Evolutionary conservation across 2,113 vertebrate genomes (phyloP).

Genomic region (Felis chaus): DNA sequence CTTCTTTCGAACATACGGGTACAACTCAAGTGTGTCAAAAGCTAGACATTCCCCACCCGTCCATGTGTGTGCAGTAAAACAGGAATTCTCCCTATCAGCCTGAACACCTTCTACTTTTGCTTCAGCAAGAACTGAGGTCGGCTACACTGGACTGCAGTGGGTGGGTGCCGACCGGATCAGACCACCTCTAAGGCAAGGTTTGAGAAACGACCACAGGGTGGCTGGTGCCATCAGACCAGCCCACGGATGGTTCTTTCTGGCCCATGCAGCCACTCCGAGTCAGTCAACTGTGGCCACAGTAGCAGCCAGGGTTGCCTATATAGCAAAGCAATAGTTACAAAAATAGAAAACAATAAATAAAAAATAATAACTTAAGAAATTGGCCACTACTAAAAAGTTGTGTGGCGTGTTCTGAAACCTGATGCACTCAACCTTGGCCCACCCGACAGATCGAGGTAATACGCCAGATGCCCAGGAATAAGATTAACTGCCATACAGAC

Average conservation of each 20-base stretch:
- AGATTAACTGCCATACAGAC: neutral
- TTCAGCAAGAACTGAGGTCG: neutral
- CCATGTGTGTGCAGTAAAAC: neutral
- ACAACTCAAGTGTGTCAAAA: neutral
- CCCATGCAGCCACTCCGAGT: neutral
- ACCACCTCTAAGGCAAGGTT: too few relatives aligned
- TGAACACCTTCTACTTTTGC: neutral
- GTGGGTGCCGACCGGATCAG: too few relatives aligned
- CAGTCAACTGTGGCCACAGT: too few relatives aligned
- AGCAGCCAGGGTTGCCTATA: neutral
- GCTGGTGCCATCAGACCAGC: neutral
- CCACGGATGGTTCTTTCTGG: neutral
- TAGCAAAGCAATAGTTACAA: neutral
- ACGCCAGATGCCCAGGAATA: accelerated
- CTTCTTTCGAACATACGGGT: neutral
- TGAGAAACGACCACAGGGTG: neutral
- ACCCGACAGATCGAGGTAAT: accelerated
- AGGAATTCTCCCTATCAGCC: neutral
- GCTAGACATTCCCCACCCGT: neutral
- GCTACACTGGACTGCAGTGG: accelerated
- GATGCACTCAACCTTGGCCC: neutral
- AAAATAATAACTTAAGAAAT: neutral
- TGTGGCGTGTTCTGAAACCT: neutral
- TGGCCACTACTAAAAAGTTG: neutral
- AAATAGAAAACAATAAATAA: neutral